A percentile compares a stretch with the other conserved stretches of the same genome.
Conservation (phyloP, 2,888 invertebrate species). For the Ypsolopha scabrella region DNA sequence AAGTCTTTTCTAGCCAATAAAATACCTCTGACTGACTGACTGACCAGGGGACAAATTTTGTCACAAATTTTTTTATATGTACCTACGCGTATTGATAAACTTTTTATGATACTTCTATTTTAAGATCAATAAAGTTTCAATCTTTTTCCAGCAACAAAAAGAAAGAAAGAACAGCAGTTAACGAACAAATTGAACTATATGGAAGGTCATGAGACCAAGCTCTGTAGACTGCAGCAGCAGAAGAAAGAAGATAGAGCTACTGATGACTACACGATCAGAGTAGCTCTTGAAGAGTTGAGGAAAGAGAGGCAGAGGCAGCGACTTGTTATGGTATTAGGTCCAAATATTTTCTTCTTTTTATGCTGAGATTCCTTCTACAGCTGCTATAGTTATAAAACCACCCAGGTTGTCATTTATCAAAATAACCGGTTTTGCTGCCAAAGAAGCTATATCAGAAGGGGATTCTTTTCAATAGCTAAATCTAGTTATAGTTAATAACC, state of each 20-base stretch:
- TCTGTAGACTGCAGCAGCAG: constrained; percentile 27
- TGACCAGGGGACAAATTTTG: too few species aligned
- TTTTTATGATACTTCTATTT: neutral
- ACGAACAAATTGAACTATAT: constrained; percentile 44
- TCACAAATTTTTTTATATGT: too few species aligned
- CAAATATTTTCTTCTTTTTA: too few species aligned
- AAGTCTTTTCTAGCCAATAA: too few species aligned
- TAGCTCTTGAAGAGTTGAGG: constrained; percentile 34
- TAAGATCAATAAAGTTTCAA: neutral
- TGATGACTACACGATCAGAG: constrained; percentile 35
- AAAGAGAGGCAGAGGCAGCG: constrained; percentile 30
- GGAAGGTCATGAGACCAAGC: constrained; percentile 41
- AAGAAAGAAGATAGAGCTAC: constrained; percentile 36
- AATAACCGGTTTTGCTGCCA: neutral
- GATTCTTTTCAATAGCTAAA: too few species aligned
- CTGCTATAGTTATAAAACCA: too few species aligned
- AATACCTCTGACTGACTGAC: too few species aligned
- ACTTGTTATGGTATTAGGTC: constrained; percentile 33
- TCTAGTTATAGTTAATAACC: too few species aligned
- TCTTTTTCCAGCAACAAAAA: constrained; percentile 37
- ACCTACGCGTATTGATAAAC: too few species aligned
- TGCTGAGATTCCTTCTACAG: too few species aligned
- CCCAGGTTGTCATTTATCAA: too few species aligned
- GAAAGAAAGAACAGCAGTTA: constrained; percentile 45
- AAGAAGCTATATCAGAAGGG: too few species aligned